Base-by-base conservation (phyloP, 2,113 vertebrate genomes). In the Scatophagus argus region DNA sequence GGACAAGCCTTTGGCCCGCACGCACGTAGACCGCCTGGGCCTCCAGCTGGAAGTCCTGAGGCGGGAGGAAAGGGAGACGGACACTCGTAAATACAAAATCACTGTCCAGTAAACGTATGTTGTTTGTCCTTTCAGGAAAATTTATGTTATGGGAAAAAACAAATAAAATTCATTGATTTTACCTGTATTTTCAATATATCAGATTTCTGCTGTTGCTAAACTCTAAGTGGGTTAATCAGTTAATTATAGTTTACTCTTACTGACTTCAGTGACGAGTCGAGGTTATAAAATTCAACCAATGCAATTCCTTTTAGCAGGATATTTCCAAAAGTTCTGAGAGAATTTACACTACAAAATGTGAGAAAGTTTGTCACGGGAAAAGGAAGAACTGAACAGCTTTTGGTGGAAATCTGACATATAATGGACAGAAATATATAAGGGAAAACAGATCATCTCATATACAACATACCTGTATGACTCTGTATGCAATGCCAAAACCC, bases 401-500 rank as follows among this genome's bases (percentile, higher is more conserved):
- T 23, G n/a, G 9, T 49, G 4, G 12, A 49, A 23, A 49, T 49
- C 21, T 27, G 38, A 11, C 13, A 27, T n/a, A 19, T 47, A 8
- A 32, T 44, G 29, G 27, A 12, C 1, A 17, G 3, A 13, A 31
- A 46, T 21, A n/a, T 12, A 1, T n/a, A 25, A 6, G 8, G 14
- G 12, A 23, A 16, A 10, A 31, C 29, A 49, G n/a, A 49, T 32
- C 0, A 17, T 47, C 23, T 74, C 21, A 16, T 36, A 3, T 3
- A 36, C 13, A 66, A 38, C 91, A 80, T 94, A 98, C 98, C 96
- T 99, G 98, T 74, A 99, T 95, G 71, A 99, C 96, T 91, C 98
- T 95, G 92, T 98, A 99, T 21, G 98, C 97, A 65, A 99, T 97
- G 64, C 98, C 98, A 85, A 99, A 99, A 0, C 98, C 98, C 72